A percentile compares a stretch with the other conserved stretches of the same genome.
phyloP scores from a whole-genome alignment of 2,888 invertebrate species.

The Ephialtes manifestator region DNA sequence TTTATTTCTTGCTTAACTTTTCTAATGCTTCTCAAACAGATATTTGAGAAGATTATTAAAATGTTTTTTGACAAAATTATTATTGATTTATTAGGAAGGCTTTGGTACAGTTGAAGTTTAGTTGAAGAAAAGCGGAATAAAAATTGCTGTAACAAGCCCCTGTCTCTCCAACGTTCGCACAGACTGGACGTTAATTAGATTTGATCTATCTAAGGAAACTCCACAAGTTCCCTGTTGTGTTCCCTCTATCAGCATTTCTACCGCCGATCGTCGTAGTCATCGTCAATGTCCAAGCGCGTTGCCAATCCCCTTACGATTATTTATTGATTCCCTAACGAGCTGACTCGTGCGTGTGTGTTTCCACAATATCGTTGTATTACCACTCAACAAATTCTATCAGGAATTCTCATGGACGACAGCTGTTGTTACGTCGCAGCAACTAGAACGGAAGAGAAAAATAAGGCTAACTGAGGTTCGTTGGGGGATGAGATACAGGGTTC shows the following conservation, averaged over 20 bases:
- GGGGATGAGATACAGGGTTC: background rate
- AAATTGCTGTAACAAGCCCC: background rate
- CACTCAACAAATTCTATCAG: slow-evolving; percentile 33
- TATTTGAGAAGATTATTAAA: background rate
- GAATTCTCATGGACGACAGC: slow-evolving; percentile 1
- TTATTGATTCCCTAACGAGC: slow-evolving; percentile 53
- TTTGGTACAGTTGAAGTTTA: background rate
- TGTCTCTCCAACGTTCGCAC: background rate
- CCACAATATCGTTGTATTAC: slow-evolving; percentile 3
- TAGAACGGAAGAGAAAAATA: slow-evolving; percentile 5
- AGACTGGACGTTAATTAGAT: slow-evolving; percentile 62
- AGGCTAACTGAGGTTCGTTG: background rate
- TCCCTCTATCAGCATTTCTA: slow-evolving; percentile 44
- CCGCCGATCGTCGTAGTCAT: slow-evolving; percentile 18
- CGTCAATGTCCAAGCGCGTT: slow-evolving; percentile 14
- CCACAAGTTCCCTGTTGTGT: slow-evolving; percentile 62
- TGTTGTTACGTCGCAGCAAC: background rate
- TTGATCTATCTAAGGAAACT: slow-evolving; percentile 65
- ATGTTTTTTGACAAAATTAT: background rate
- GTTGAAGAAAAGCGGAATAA: background rate
- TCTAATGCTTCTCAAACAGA: no score
- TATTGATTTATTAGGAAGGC: background rate
- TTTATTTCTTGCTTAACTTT: no score
- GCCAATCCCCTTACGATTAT: slow-evolving; percentile 42
- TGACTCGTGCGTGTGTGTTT: slow-evolving; percentile 27